phyloP scores from a whole-genome alignment of 2,797 vertebrate species.

The Acropternis orthonyx region DNA sequence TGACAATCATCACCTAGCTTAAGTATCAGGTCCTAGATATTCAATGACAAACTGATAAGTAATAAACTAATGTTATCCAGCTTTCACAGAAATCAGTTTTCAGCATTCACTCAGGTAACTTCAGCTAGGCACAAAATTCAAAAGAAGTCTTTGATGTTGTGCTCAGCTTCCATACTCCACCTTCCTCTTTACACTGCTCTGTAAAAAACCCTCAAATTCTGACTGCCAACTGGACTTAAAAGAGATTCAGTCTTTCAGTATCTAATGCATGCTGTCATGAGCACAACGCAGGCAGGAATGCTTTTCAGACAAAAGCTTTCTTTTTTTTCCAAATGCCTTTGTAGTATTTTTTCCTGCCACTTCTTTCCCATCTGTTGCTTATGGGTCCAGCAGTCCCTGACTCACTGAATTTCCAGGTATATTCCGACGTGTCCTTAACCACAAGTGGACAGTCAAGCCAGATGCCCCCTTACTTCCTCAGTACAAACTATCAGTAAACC shows the following conservation, averaged over 20 bases:
- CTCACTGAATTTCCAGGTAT: neutral
- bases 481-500: conserved; percentile 64
- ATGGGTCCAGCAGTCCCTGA: neutral
- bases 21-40: neutral
- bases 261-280: neutral
- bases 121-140: neutral
- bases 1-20: neutral
- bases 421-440: conserved; percentile 16
- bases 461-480: conserved; percentile 48
- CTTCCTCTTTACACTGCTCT: neutral
- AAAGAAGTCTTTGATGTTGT: neutral
- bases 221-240: neutral
- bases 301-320: neutral
- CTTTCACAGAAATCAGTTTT: neutral
- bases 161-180: neutral
- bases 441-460: conserved; percentile 44
- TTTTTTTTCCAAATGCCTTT: neutral
- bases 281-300: neutral
- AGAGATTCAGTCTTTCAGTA: neutral
- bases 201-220: neutral
- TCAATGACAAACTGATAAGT: neutral
- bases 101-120: neutral
- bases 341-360: neutral
- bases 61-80: neutral
- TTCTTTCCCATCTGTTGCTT: neutral